Conservation (phyloP, 2,888 invertebrate genomes). For the Polydrusus tereticollis region DNA sequence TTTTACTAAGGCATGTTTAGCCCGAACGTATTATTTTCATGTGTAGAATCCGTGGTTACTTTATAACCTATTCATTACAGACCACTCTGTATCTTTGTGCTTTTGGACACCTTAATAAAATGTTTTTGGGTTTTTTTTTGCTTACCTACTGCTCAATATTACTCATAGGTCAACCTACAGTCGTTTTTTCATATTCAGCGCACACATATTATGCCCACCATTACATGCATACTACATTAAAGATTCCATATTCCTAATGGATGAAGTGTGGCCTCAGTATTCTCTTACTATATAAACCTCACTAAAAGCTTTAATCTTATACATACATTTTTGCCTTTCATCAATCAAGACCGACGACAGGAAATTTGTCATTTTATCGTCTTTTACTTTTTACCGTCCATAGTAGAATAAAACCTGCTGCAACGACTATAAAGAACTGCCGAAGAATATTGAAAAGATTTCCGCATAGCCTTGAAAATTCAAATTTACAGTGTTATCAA, state of each 20-base stretch:
- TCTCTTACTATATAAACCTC: constrained; percentile 25
- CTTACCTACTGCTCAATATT: too few species aligned
- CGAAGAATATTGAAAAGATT: not conserved
- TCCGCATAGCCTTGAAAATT: not conserved
- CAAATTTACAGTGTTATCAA: too few species aligned
- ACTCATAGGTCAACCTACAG: too few species aligned
- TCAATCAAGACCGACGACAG: constrained; percentile 34
- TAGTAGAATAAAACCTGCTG: not conserved
- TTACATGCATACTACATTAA: not conserved
- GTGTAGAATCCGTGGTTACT: too few species aligned
- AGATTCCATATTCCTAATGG: not conserved
- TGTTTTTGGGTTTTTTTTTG: too few species aligned
- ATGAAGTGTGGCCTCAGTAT: not conserved
- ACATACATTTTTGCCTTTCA: constrained; percentile 37
- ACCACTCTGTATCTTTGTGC: too few species aligned
- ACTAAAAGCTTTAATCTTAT: constrained; percentile 38
- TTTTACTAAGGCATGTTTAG: too few species aligned
- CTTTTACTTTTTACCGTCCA: constrained; percentile 9
- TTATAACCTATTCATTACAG: too few species aligned
- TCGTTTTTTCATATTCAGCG: not conserved
- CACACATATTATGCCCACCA: not conserved
- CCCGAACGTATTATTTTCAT: too few species aligned
- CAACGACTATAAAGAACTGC: not conserved
- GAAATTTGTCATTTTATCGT: constrained; percentile 27
- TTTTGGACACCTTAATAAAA: too few species aligned